Conservation (phyloP, 2,888 invertebrate genomes). For the Cremastinae sp. region DNA sequence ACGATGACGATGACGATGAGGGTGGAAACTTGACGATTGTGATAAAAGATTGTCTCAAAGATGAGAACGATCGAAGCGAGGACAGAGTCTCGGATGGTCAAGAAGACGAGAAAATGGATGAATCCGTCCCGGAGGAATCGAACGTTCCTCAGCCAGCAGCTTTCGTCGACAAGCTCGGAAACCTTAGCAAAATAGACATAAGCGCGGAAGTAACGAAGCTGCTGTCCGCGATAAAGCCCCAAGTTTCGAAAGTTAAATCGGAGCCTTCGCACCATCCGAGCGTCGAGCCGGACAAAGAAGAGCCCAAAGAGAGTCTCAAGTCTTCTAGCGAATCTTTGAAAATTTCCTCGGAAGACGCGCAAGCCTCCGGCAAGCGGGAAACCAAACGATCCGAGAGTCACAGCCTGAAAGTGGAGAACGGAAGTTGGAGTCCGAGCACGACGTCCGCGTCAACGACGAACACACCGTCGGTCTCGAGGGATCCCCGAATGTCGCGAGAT, state of each 20-base stretch:
- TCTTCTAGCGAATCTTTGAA: conserved; percentile 25
- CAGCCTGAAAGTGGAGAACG: conserved; percentile 67
- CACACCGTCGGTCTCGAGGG: conserved; percentile 70
- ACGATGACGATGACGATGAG: conserved; percentile 76
- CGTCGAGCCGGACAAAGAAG: conserved; percentile 53
- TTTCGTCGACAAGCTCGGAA: conserved; percentile 85
- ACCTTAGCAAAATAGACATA: conserved; percentile 88
- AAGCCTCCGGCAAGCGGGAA: neutral
- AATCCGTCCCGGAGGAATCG: conserved; percentile 65
- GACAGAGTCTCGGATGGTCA: conserved; percentile 51
- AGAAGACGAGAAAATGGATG: conserved; percentile 56
- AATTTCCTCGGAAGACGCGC: conserved; percentile 33
- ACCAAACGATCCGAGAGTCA: conserved; percentile 15
- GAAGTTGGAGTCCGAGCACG: conserved; percentile 70
- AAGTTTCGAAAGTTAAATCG: conserved; percentile 68
- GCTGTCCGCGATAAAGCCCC: conserved; percentile 83
- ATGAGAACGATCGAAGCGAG: conserved; percentile 77
- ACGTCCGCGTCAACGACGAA: conserved; percentile 66
- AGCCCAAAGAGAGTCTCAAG: conserved; percentile 38
- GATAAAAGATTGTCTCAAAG: conserved; percentile 89
- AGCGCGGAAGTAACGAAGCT: conserved; percentile 88
- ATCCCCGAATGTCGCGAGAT: conserved; percentile 78
- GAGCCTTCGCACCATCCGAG: conserved; percentile 59
- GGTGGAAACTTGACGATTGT: conserved; percentile 83
- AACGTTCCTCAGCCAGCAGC: conserved; percentile 81